Evolutionary conservation across 2,888 invertebrate species (phyloP).

Genomic region (Machimus atricapillus): DNA sequence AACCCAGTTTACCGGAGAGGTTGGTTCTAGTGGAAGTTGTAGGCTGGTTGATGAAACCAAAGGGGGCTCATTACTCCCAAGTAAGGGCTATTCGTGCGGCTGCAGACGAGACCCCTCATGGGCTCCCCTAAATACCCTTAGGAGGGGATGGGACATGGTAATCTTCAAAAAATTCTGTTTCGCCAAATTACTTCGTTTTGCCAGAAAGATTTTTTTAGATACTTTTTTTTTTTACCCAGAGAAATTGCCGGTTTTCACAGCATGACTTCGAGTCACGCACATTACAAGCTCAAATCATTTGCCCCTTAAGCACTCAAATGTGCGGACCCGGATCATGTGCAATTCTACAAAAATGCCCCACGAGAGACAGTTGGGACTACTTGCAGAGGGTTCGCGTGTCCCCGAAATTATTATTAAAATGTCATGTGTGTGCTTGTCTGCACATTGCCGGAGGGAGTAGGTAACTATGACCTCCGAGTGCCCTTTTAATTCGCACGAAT

Average conservation of each 20-base stretch:
- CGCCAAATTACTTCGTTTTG: not conserved
- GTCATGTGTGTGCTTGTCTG: not conserved
- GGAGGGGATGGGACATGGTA: not conserved
- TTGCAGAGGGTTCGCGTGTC: not conserved
- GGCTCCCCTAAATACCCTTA: not conserved
- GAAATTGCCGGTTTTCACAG: not conserved
- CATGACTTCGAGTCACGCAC: not conserved
- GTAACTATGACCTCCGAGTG: not conserved
- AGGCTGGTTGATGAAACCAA: not conserved
- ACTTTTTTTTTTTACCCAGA: not conserved
- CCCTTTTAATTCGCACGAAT: not conserved
- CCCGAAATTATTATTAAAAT: not conserved
- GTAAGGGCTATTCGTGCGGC: not conserved
- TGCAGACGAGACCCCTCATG: not conserved
- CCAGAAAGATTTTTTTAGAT: not conserved
- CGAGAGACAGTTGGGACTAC: not conserved
- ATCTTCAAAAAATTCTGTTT: not conserved
- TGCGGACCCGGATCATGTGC: not conserved
- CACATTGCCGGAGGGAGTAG: not conserved
- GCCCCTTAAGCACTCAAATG: not conserved
- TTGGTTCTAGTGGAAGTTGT: not conserved
- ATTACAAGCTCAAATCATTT: not conserved
- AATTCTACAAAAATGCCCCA: not conserved
- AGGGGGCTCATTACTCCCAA: not conserved
- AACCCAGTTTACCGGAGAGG: not conserved